Conservation (phyloP, 2,888 invertebrate genomes). For the Melanchra persicariae region DNA sequence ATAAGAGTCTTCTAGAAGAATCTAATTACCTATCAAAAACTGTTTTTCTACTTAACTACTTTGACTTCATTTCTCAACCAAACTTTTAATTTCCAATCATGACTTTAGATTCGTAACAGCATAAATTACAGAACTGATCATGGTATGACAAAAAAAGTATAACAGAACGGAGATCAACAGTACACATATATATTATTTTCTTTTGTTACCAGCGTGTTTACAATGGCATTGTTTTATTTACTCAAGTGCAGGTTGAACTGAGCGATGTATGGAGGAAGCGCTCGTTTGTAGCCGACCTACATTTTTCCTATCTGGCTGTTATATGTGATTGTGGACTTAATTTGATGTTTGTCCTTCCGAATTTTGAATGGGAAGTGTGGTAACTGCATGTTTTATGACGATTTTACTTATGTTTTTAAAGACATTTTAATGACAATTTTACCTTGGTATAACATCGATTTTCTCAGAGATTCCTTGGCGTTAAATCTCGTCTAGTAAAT, state of each 20-base stretch:
- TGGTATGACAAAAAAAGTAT: slow-evolving; percentile 20
- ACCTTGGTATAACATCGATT: too few relatives aligned
- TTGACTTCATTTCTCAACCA: not conserved
- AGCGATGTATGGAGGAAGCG: slow-evolving; percentile 32
- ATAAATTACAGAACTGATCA: slow-evolving; percentile 36
- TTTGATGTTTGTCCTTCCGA: slow-evolving; percentile 40
- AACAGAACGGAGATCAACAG: slow-evolving; percentile 13
- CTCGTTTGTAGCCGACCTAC: slow-evolving; percentile 46
- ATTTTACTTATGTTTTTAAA: too few relatives aligned
- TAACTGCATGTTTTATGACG: not conserved
- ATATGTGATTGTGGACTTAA: slow-evolving; percentile 34
- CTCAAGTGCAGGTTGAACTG: slow-evolving; percentile 58
- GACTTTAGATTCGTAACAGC: slow-evolving; percentile 42
- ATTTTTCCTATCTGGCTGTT: slow-evolving; percentile 35
- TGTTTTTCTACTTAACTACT: not conserved
- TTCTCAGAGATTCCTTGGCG: too few relatives aligned
- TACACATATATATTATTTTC: slow-evolving; percentile 33
- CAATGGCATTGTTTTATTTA: slow-evolving; percentile 55
- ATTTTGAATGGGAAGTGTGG: slow-evolving; percentile 17
- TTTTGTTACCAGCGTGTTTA: slow-evolving; percentile 55
- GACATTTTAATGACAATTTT: too few relatives aligned
- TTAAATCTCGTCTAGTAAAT: too few relatives aligned
- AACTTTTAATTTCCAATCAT: slow-evolving; percentile 29
- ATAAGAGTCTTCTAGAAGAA: too few relatives aligned
- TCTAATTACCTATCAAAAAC: not conserved